phyloP scores from a whole-genome alignment of 2,888 invertebrate genomes.

The Amblyjoppa proteus region DNA sequence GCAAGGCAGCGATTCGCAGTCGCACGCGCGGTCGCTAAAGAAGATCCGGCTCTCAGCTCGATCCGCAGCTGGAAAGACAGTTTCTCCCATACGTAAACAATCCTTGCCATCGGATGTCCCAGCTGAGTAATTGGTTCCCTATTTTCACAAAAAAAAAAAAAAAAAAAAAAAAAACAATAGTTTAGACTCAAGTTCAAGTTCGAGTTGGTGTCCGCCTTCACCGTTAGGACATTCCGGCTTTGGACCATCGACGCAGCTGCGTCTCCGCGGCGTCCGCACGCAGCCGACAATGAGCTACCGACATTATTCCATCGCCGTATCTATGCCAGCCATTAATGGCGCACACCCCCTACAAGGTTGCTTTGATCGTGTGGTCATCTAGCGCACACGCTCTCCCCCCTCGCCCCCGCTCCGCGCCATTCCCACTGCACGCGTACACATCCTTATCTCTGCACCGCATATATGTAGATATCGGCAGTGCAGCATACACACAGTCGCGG shows the following conservation, averaged over 20 bases:
- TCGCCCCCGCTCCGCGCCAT: conserved; percentile 51
- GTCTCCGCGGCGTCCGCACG: background rate
- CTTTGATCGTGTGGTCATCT: conserved; percentile 74
- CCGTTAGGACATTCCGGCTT: too few relatives aligned
- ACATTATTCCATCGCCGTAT: conserved; percentile 62
- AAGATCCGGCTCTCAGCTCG: background rate
- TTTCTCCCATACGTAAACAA: background rate
- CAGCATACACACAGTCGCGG: conserved; percentile 61
- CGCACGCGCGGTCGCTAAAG: background rate
- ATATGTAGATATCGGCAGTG: background rate
- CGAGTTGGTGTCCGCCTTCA: too few relatives aligned
- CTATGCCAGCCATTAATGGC: conserved; percentile 75
- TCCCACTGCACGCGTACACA: conserved; percentile 2
- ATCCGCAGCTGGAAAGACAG: background rate
- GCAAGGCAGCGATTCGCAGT: background rate
- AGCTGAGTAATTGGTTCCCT: too few relatives aligned
- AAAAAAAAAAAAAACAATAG: background rate
- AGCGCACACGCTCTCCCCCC: conserved; percentile 74
- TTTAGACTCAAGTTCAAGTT: background rate
- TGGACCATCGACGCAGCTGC: background rate
- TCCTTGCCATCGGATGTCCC: background rate
- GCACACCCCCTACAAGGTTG: conserved; percentile 79
- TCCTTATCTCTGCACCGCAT: background rate
- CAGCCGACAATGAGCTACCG: background rate
- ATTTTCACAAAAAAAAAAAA: background rate